A percentile compares a stretch with the other conserved stretches of the same genome.
Conservation (phyloP, 2,113 vertebrate genomes). For the Poicephalus gulielmi region DNA sequence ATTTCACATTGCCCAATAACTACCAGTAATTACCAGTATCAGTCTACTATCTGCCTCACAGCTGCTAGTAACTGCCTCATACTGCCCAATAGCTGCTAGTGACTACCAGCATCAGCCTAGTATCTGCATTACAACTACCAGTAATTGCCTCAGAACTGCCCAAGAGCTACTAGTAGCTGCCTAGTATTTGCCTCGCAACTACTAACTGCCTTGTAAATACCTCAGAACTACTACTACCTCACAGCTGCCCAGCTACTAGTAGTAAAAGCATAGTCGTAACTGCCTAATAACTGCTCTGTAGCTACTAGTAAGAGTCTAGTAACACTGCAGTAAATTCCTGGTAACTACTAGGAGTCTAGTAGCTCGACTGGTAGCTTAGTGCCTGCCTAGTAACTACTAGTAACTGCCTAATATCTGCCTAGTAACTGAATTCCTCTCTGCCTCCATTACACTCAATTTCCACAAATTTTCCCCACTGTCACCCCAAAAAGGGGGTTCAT, state of each 20-base stretch:
- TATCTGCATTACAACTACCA: no score
- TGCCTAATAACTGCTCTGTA: background rate
- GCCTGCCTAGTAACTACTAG: background rate
- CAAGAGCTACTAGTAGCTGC: no score
- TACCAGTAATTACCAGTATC: background rate
- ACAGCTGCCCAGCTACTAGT: background rate
- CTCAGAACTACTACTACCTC: background rate
- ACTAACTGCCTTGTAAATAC: background rate
- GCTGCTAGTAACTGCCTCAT: no score
- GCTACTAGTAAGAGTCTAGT: background rate
- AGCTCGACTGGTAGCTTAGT: background rate
- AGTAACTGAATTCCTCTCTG: accelerated
- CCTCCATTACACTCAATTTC: accelerated
- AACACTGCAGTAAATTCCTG: background rate
- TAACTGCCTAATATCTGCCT: background rate
- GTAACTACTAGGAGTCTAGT: background rate
- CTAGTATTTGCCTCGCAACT: background rate
- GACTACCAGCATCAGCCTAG: no score
- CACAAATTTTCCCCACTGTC: background rate
- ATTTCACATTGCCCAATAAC: background rate
- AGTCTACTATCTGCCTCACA: background rate
- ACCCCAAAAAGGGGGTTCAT: background rate
- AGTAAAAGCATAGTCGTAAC: background rate
- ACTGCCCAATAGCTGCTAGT: no score
- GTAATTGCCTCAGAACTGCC: background rate